These are phyloP conservation scores for Jaculus jaculus DNA, from an alignment of 2,113 vertebrate species.

Conservation along the genomic window DNA sequence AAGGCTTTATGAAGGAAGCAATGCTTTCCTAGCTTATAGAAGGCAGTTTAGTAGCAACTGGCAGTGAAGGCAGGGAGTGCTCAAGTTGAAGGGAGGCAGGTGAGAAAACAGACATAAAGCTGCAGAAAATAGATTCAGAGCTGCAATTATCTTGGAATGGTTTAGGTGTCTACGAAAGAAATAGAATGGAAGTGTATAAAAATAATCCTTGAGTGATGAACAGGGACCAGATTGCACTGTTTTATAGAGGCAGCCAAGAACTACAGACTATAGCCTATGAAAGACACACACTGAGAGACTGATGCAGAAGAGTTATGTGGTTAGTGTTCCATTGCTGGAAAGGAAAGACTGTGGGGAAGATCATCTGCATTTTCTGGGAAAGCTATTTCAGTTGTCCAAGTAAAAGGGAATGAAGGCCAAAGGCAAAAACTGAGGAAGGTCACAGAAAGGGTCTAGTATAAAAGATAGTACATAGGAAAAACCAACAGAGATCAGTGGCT, in stretches of 20 bases:
- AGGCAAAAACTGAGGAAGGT: neutral
- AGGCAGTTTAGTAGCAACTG: neutral
- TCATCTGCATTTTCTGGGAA: neutral
- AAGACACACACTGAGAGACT: neutral
- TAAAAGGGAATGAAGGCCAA: neutral
- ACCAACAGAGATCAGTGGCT: neutral
- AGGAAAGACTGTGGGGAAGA: neutral
- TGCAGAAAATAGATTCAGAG: constrained; percentile 28
- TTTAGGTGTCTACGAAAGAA: constrained; percentile 40
- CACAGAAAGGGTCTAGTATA: neutral
- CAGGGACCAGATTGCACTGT: neutral
- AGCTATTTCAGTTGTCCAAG: neutral
- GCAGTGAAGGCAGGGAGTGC: neutral
- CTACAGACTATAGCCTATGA: neutral
- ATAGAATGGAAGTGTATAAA: constrained; percentile 24
- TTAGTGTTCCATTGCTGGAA: neutral
- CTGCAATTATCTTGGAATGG: neutral
- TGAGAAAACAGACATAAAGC: constrained; percentile 33
- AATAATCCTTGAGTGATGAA: constrained; percentile 48
- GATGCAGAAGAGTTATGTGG: neutral
- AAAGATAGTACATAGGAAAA: neutral
- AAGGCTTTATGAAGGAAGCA: neutral
- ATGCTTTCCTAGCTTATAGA: neutral
- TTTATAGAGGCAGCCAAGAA: neutral
- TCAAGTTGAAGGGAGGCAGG: neutral